Evolutionary conservation across 2,113 vertebrate species (phyloP).

Genomic region (Toxotes jaculatrix): DNA sequence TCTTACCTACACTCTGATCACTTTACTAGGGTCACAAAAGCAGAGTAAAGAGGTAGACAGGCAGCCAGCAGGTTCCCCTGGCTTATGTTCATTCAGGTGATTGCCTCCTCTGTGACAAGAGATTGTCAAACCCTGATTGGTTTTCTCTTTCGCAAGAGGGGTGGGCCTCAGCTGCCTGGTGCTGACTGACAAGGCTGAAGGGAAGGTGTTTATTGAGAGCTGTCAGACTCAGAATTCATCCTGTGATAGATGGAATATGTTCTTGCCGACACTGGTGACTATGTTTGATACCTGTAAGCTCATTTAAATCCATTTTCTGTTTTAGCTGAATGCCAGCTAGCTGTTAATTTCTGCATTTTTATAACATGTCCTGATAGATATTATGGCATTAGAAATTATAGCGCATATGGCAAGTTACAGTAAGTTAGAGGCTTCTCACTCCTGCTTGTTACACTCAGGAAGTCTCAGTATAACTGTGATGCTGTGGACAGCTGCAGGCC

Average conservation of each 20-base stretch:
- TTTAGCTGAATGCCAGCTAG: conserved; percentile 18
- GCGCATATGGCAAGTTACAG: not conserved
- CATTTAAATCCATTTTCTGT: conserved; percentile 41
- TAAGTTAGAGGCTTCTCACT: conserved; percentile 2
- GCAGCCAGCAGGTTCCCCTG: conserved; percentile 53
- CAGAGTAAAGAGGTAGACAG: conserved; percentile 33
- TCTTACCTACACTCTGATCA: conserved; percentile 70
- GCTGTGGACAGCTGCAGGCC: conserved; percentile 64
- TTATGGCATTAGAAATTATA: too few species aligned
- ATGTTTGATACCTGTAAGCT: conserved; percentile 63
- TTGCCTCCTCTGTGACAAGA: conserved; percentile 61
- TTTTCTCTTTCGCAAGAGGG: conserved; percentile 71
- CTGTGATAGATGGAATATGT: conserved; percentile 67
- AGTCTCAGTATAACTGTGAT: conserved; percentile 30
- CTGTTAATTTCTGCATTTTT: conserved; percentile 24
- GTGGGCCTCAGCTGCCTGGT: conserved; percentile 42
- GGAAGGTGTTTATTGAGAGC: conserved; percentile 61
- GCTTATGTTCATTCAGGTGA: conserved; percentile 45
- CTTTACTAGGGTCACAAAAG: conserved; percentile 68
- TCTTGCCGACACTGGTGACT: conserved; percentile 61
- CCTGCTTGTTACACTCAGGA: not conserved
- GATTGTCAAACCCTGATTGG: conserved; percentile 72
- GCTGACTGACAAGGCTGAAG: conserved; percentile 69
- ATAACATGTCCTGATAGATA: not conserved
- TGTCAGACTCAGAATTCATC: conserved; percentile 65